These are phyloP conservation scores for Bubo blakistoni DNA, from an alignment of 2,113 vertebrate species.

Conservation along the genomic window DNA sequence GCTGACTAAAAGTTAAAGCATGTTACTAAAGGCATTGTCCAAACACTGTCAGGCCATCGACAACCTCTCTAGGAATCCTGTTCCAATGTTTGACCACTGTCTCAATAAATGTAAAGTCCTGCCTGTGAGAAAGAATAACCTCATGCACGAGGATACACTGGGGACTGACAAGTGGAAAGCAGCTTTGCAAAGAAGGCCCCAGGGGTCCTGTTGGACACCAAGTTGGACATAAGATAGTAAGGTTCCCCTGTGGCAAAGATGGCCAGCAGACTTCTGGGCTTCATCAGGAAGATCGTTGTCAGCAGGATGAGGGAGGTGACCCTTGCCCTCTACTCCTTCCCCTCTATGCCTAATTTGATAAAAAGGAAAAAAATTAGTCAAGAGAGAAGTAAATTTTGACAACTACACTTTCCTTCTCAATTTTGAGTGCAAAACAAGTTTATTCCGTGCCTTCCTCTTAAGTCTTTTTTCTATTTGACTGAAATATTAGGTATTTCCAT, in stretches of 20 bases:
- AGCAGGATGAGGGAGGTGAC: not conserved
- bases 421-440: not conserved
- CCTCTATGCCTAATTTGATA: not conserved
- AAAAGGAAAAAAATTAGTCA: not conserved
- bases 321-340: not conserved
- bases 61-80: not conserved
- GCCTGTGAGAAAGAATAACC: not conserved
- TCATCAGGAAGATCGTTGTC: not conserved
- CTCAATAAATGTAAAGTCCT: not conserved
- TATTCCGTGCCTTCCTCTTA: not conserved
- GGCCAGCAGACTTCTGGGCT: not conserved
- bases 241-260: not conserved
- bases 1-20: not conserved
- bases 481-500: not conserved
- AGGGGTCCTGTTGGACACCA: not conserved
- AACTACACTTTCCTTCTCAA: not conserved
- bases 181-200: not conserved
- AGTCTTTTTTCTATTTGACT: not conserved
- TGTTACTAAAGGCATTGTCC: not conserved
- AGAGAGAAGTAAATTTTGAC: not conserved
- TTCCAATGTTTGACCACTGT: not conserved
- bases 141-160: not conserved
- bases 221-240: not conserved
- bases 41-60: fast-evolving
- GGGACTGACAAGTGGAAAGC: not conserved